Evolutionary conservation across 2,113 vertebrate species (phyloP).

Genomic region (Crypturellus undulatus): DNA sequence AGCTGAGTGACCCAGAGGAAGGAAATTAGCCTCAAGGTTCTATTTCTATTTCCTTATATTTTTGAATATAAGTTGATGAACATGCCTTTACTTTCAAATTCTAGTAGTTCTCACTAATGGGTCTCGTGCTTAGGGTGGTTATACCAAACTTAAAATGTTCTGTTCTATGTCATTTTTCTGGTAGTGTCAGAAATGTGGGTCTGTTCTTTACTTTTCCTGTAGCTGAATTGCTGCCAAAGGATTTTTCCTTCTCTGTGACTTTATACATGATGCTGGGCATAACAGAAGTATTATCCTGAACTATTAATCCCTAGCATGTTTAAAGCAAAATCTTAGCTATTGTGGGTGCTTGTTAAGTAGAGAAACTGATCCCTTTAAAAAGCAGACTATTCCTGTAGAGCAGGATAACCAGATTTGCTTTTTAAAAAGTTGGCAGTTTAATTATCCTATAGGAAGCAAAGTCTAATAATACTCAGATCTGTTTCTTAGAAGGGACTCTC

Average conservation of each 20-base stretch:
- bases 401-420: not conserved
- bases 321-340: not conserved
- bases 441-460: not conserved
- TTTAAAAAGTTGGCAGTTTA: not conserved
- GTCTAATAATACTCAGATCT: not conserved
- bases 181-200: not conserved
- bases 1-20: not conserved
- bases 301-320: not conserved
- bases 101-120: not conserved
- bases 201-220: not conserved
- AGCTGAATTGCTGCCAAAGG: not conserved
- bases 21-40: not conserved
- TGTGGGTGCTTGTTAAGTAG: not conserved
- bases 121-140: not conserved
- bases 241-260: not conserved
- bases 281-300: not conserved
- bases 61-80: not conserved
- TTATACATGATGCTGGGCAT: not conserved
- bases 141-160: not conserved
- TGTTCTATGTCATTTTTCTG: not conserved
- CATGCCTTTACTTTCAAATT: not conserved
- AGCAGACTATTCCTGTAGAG: not conserved
- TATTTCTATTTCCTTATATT: not conserved
- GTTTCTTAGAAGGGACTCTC: not conserved
- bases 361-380: not conserved